These are phyloP conservation scores for Virgularia gustaviana DNA, from an alignment of 92 coral and sea anemone genomes.

Conservation along the genomic window DNA sequence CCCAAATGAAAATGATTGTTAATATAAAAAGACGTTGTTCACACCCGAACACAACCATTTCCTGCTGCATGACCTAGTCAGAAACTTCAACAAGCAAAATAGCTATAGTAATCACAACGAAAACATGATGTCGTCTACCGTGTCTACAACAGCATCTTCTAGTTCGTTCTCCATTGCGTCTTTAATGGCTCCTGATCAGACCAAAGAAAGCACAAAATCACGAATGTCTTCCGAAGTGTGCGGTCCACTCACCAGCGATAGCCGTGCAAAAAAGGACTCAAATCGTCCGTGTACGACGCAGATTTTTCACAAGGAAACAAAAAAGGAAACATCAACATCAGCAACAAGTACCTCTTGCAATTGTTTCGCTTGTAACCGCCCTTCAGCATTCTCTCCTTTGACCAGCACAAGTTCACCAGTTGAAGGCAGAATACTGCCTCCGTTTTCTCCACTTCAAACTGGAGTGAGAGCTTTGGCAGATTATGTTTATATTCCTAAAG, in stretches of 20 bases:
- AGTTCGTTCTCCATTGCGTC: conserved; percentile 35
- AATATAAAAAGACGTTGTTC: not conserved
- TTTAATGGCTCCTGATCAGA: conserved; percentile 28
- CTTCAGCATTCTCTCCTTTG: conserved; percentile 29
- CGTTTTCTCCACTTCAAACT: no score
- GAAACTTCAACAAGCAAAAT: not conserved
- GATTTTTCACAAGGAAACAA: conserved; percentile 4
- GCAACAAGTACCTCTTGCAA: conserved; percentile 4
- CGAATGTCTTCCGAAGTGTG: no score
- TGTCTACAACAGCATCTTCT: not conserved
- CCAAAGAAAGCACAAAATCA: not conserved
- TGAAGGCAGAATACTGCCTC: conserved; percentile 1
- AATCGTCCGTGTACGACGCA: not conserved
- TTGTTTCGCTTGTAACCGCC: conserved; percentile 29
- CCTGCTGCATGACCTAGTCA: not conserved
- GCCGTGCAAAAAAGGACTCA: not conserved
- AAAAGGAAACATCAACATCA: not conserved
- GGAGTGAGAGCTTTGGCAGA: conserved; percentile 27
- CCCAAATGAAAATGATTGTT: not conserved
- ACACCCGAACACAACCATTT: not conserved
- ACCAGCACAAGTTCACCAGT: not conserved
- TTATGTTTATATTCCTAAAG: conserved; percentile 35
- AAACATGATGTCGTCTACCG: not conserved
- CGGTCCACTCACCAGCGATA: not conserved
- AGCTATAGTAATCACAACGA: not conserved